Evolutionary conservation across 2,113 vertebrate genomes (phyloP).

Genomic region (Merops nubicus): DNA sequence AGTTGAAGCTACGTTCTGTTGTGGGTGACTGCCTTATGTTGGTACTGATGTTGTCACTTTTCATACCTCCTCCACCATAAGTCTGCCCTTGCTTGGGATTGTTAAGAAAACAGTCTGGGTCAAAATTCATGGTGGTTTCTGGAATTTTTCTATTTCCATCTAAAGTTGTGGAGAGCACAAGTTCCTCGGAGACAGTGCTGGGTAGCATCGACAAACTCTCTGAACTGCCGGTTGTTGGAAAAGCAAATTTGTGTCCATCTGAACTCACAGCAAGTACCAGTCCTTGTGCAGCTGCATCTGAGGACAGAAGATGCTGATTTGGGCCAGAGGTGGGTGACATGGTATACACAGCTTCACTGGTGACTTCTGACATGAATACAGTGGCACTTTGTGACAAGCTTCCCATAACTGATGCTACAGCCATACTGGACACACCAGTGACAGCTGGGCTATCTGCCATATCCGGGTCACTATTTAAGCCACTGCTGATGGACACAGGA

Average conservation of each 20-base stretch:
- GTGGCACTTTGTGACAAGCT: conserved; percentile 92
- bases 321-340: conserved; percentile 94
- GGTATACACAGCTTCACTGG: conserved; percentile 92
- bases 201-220: conserved; percentile 92
- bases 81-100: conserved; percentile 99
- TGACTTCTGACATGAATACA: conserved; percentile 97
- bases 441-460: conserved; percentile 95
- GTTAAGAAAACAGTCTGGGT: conserved; percentile 99
- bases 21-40: conserved; percentile 86
- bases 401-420: conserved; percentile 94
- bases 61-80: conserved; percentile 93
- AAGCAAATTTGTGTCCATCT: conserved; percentile 97
- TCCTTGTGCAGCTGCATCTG: conserved; percentile 89
- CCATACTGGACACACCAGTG: conserved; percentile 92
- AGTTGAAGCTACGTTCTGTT: conserved; percentile 85
- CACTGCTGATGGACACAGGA: conserved; percentile 97
- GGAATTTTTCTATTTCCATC: conserved; percentile 93
- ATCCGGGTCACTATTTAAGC: conserved; percentile 95
- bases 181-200: conserved; percentile 90
- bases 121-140: conserved; percentile 97
- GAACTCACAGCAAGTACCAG: conserved; percentile 91
- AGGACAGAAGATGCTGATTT: conserved; percentile 92
- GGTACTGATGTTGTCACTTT: conserved; percentile 85
- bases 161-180: conserved; percentile 95
- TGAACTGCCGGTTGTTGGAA: conserved; percentile 85